Evolutionary conservation across 2,888 invertebrate species (phyloP), one percentile per base, ranked within the genome.

Genomic region (Shargacucullia verbasci): DNA sequence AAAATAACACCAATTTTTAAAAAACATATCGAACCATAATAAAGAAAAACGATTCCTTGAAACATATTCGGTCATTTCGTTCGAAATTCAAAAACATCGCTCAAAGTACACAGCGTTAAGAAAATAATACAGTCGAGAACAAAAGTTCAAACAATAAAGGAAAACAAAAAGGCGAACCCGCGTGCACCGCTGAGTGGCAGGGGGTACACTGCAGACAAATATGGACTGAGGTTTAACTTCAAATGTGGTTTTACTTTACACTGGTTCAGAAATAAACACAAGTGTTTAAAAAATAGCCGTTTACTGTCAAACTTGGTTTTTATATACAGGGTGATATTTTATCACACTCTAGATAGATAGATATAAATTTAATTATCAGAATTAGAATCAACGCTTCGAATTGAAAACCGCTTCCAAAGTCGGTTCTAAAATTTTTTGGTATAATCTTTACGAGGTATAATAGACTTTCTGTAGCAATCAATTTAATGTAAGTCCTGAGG

Each of bases 61-160:
- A 62, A 63, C 61, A 63, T 47, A 65, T 65, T 73, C 68, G 68
- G 60, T 59, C 59, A 50, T 70, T 59, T 60, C 67, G 55, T 71
- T 66, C 61, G 56, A 56, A 58, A 65, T 58, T 57, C 37, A 70
- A 59, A 59, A 60, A 72, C 69, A 70, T 59, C 55, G 35, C 55
- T 39, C 46, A 63, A 65, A 63, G 72, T 64, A 75, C 71, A 78
- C 75, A 70, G 29, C 39, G 59, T 53, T 43, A 59, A 52, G 64
- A 74, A 72, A 70, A 76, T 76, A 81, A 76, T 76, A 82, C 81
- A 80, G 78, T 78, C 70, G 54, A 68, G 68, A 54, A 73, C 73
- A 73, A 73, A 78, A 76, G 76, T 74, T 72, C 59, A 64, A 66
- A 74, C 75, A 74, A 74, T 60, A 50, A 59, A 37, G 29, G 60